A percentile compares a stretch with the other conserved stretches of the same genome.
Evolutionary conservation across 2,888 invertebrate species (phyloP).

Genomic region (Lasioglossum malachurum): DNA sequence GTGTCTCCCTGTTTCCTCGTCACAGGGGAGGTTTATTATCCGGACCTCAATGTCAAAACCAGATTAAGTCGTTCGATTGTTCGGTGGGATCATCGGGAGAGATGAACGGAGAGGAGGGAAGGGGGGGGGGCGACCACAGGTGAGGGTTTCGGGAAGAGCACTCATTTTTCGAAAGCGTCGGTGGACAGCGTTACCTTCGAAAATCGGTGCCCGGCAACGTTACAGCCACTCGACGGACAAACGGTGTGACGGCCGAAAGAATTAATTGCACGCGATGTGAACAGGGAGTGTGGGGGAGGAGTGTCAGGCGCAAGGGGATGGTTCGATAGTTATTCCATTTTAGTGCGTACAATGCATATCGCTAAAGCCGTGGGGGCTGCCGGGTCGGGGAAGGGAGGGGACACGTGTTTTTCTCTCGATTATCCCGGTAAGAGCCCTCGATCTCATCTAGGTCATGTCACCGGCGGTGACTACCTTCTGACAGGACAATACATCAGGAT

Average conservation of each 20-base stretch:
- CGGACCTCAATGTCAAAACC: neutral
- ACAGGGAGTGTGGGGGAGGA: neutral
- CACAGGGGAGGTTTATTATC: neutral
- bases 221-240: constrained; percentile 27
- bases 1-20: neutral
- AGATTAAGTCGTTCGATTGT: neutral
- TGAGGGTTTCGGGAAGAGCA: neutral
- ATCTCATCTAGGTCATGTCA: constrained; percentile 76
- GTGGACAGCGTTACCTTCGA: neutral
- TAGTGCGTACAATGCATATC: constrained; percentile 50
- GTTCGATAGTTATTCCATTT: constrained; percentile 52
- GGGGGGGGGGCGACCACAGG: neutral
- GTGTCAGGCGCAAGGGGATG: neutral
- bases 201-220: constrained; percentile 25
- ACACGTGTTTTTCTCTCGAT: constrained; percentile 56
- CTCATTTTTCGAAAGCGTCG: neutral
- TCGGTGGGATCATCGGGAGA: neutral
- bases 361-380: neutral
- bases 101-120: neutral
- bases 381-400: neutral
- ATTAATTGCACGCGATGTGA: constrained; percentile 52
- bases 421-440: constrained; percentile 69
- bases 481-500: constrained; percentile 74
- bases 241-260: constrained; percentile 35
- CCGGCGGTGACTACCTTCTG: constrained; percentile 65